Evolutionary conservation across 2,113 vertebrate species (phyloP), one percentile per base, ranked within the genome.

Genomic region (Alligator sinensis): DNA sequence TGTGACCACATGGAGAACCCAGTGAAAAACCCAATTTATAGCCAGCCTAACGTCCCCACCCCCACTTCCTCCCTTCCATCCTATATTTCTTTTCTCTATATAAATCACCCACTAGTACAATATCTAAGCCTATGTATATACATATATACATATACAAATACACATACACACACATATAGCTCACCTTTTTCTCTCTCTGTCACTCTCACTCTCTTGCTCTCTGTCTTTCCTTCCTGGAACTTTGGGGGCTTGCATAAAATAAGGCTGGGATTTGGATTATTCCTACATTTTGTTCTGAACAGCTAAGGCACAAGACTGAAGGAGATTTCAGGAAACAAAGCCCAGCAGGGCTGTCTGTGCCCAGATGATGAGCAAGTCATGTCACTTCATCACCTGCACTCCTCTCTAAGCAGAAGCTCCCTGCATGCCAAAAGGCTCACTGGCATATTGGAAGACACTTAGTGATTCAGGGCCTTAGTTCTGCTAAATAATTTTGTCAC

Each of bases 251-350:
- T 62, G 82, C 11, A 10, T 1, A 9, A 74, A 92, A 77, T 0
- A 0, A 57, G 57, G 38, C 11, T 4, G 0, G 15, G 57, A 63
- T 3, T 62, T 84, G 74, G 82, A 25, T 55, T 0, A 0, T 64
- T 68, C 0, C 0, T 80, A 17, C 7, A 14, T 87, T 54, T 19
- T 70, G 68, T 38, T 21, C 6, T 30, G 19, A 38, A 72, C 30
- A 70, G 30, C 18, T 19, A 72, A 38, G 30, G 17, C 66, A 38
- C 30, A 19, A n/a, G 6, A 30, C 21, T 4, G 21, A 34, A 34
- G 22, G 70, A 15, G 34, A 74, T 25, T 74, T 74, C 34, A 25
- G 5, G 47, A 22, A 2, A 34, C 70, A 74, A 74, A 74, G 70
- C 11, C 34, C 70, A 15, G 70, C 70, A 72, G 68, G 5, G 30